Evolutionary conservation across 2,113 vertebrate genomes (phyloP).

Genomic region (Bungarus multicinctus): DNA sequence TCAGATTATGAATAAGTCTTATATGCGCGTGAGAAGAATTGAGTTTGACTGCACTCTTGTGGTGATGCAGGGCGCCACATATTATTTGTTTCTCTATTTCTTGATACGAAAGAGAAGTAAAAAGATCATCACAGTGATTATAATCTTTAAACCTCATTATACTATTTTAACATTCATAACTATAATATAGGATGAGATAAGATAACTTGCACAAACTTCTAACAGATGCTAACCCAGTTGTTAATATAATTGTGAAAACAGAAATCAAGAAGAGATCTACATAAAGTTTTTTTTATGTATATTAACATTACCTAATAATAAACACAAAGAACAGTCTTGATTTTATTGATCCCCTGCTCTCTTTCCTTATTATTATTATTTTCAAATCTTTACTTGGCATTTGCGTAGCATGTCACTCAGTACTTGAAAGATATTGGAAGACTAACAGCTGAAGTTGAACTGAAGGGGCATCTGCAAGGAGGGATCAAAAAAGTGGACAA

Average conservation of each 20-base stretch:
- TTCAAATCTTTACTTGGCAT: neutral
- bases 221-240: neutral
- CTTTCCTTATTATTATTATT: neutral
- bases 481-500: neutral
- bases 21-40: neutral
- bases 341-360: neutral
- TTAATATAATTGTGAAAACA: neutral
- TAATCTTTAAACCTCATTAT: neutral
- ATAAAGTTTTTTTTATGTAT: neutral
- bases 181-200: neutral
- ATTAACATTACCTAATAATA: neutral
- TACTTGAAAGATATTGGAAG: neutral
- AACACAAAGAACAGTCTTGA: neutral
- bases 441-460: neutral
- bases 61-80: neutral
- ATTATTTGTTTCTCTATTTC: neutral
- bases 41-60: conserved; percentile 18
- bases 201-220: neutral
- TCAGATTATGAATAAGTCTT: neutral
- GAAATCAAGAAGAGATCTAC: neutral
- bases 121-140: neutral
- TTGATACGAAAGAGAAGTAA: neutral
- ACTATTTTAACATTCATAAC: neutral
- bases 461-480: neutral
- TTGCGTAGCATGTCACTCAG: neutral